Base-by-base conservation (phyloP, 2,113 vertebrate genomes). In the Chloropsis hardwickii region DNA sequence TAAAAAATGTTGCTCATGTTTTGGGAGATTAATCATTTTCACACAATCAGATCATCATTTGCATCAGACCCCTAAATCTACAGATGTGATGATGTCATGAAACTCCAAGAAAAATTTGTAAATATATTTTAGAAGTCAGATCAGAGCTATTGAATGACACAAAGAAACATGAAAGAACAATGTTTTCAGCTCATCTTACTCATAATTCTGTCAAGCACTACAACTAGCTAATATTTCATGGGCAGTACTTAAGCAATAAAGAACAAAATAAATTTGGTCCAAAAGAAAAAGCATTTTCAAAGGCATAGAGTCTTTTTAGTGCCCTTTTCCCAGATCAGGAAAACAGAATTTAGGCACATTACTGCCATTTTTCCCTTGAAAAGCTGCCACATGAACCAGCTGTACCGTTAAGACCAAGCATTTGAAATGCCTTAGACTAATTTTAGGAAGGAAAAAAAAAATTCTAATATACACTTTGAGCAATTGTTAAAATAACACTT, bases 11-110 rank as follows among this genome's bases (percentile, higher is more conserved):
- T 82, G 53, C 81, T 95, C 83, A 85, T 53, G 53, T 53, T 92
- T 91, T 95, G 56, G 56, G 69, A 94, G 91, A 70, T 45, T 58
- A 85, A 94, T 65, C 2, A 61, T 91, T 94, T 95, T 91, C 76
- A 85, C 25, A 72, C 37, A 93, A 65, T 95, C 67, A 84, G 80
- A 92, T 92, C 80, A 50, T 65, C 37, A 90, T 89, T 94, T 95
- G 42, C 76, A 83, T 92, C 79, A 90, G 76, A 78, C 28, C 35
- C 57, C 37, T 82, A 95, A 92, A 90, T 77, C 77, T 90, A 89
- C 74, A 91, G 80, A 93, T 94, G 72, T n/a, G 60, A 35, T 18
- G 60, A 88, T 31, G 53, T 45, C 86, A 88, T 39, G 27, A 90
- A 95, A 92, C 44, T 66, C n/a, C 15, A 39, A 78, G 44, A 69